Base-by-base conservation (phyloP, 2,888 invertebrate species). In the Pediacus dermestoides region DNA sequence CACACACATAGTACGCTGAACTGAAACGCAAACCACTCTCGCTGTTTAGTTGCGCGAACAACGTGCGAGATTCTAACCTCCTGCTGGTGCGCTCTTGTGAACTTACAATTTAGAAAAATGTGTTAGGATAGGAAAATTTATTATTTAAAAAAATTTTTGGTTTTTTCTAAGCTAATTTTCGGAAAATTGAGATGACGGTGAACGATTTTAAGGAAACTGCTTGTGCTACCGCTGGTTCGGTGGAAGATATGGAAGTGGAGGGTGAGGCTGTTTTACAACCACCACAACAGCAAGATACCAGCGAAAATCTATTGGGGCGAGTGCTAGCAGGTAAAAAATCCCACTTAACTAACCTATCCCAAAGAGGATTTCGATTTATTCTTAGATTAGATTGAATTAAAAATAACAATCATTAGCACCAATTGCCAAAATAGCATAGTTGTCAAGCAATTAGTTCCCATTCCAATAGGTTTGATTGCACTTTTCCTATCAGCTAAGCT, bases 261-360 rank as follows among this genome's bases (percentile, higher is more conserved):
- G 40, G 34, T 21, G 66, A 68, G 34, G 60, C 60, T 44, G 37
- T 55, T 15, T 65, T 67, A 9, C 66, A 69, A 43, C 67, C 65
- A 18, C 57, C 53, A 12, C 60, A 58, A 11, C 39, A 38, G 2
- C 33, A 39, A 16, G 52, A 60, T 38, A 70, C 53, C 34, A 72
- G 71, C 59, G 77, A 77, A 57, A 71, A 76, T 55, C 69, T 78
- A 3, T 64, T 78, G 11, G 78, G 77, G 46, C 64, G 75, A 48
- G 77, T 78, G 6, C 57, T 78, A 43, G 77, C 76, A 70, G 78
- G 78, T 78, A 69, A 71, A 44, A 39, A 21, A 44, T 26, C 22
- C 23, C 10, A 13, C 28, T 10, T 15, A 12, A 33, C 31, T 37
- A 44, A 44, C 42, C 40, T 39, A 38, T 34, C 45, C 34, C 16